Base-by-base conservation (phyloP, 2,113 vertebrate species). In the Nestor notabilis region DNA sequence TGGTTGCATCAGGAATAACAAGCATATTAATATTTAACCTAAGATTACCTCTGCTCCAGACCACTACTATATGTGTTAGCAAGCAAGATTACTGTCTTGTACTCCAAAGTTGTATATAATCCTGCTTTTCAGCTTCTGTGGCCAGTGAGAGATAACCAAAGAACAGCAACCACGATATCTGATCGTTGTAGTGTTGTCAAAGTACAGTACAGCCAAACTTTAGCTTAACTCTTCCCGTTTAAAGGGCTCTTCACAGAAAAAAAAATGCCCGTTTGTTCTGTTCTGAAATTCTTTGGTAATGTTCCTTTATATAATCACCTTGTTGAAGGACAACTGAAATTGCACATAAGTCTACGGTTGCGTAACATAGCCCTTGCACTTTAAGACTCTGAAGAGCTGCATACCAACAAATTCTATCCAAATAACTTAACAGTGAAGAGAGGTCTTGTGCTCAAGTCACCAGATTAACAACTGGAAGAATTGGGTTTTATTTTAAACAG, bases 241-340 rank as follows among this genome's bases (percentile, higher is more conserved):
- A 87, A 71, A 93, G 28, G 29, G 35, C 13, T 93, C 39, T 83
- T 81, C 64, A 93, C 14, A 56, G 49, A 71, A 76, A 68, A 68
- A 68, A 74, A 85, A 70, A 41, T 16, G 10, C 17, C 56, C 44
- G 79, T 64, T 94, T 93, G 27, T 31, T 92, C 39, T 2, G 1
- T 82, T 84, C n/a, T 53, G 61, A 68, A 90, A 47, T 15, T n/a
- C 43, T 89, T 84, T 74, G 47, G 64, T 75, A 89, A 90, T 17
- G 21, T 31, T 70, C 46, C 1, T 3, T 90, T 96, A 96, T 35
- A 79, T 87, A 96, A 97, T 17, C 69, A 75, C 68, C 77, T 84
- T 29, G 37, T 39, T 90, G 76, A 95, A 95, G 83, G 83, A 68
- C 95, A 95, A 97, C 93, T 5, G 28, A 87, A 86, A 70, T 50